A percentile compares a stretch with the other conserved stretches of the same genome.
phyloP scores from a whole-genome alignment of 1,140 invertebrate species.

The Aphelinus certus region DNA sequence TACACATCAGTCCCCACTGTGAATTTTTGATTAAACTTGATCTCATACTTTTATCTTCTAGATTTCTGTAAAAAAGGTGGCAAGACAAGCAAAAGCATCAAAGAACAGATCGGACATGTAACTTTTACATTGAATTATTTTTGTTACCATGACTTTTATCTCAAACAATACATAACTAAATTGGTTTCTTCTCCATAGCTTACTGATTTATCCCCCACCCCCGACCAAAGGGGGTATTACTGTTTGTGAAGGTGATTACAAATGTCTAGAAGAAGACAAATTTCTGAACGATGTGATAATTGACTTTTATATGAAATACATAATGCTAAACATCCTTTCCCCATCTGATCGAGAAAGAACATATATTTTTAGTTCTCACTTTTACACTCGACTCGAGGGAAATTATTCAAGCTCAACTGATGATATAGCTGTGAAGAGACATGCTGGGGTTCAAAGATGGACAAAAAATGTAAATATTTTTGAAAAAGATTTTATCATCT shows the following conservation, averaged over 20 bases:
- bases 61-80: not conserved
- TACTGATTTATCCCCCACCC: constrained; percentile 69
- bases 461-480: constrained; percentile 97
- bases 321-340: constrained; percentile 78
- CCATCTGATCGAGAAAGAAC: constrained; percentile 80
- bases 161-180: not conserved
- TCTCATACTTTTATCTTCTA: too few species aligned
- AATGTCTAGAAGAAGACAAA: constrained; percentile 88
- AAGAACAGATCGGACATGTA: too few species aligned
- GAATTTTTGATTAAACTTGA: too few species aligned
- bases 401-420: constrained; percentile 65
- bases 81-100: not conserved
- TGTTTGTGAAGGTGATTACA: constrained; percentile 91
- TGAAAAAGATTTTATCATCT: constrained; percentile 94
- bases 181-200: constrained; percentile 51
- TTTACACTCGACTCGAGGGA: constrained; percentile 56
- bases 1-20: too few species aligned
- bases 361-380: constrained; percentile 95
- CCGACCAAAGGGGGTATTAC: constrained; percentile 82
- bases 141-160: not conserved
- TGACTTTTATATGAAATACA: constrained; percentile 95
- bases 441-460: constrained; percentile 92
- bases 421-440: constrained; percentile 76
- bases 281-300: constrained; percentile 98
- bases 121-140: too few species aligned